A percentile compares a stretch with the other conserved stretches of the same genome.
Evolutionary conservation across 1,140 invertebrate species (phyloP).

Genomic region (Ridgeia piscesae): DNA sequence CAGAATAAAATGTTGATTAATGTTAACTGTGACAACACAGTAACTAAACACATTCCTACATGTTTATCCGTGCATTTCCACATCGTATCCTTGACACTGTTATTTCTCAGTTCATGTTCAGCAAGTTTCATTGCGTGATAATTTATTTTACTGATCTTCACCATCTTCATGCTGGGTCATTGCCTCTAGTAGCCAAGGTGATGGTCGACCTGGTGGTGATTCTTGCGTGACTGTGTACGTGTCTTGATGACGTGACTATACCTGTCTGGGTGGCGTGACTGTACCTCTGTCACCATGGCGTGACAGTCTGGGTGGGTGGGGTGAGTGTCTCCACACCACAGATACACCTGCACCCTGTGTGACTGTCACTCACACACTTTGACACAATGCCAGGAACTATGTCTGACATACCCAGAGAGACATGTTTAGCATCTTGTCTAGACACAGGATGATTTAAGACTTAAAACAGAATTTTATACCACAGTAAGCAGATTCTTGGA

Average conservation of each 20-base stretch:
- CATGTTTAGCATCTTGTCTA: neutral
- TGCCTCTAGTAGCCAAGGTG: neutral
- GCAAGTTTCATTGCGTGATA: neutral
- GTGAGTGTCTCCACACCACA: neutral
- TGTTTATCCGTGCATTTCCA: neutral
- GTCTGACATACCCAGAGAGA: neutral
- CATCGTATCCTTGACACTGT: too few species aligned
- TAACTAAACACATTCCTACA: neutral
- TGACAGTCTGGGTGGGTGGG: neutral
- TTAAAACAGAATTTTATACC: too few species aligned
- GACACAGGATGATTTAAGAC: too few species aligned
- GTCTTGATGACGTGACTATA: neutral
- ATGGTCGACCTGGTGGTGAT: too few species aligned
- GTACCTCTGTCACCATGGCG: neutral
- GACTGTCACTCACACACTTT: neutral
- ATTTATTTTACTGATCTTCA: neutral
- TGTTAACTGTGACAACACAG: too few species aligned
- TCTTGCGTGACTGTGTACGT: too few species aligned
- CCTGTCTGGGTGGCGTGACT: neutral
- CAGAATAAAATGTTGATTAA: too few species aligned
- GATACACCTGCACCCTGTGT: neutral
- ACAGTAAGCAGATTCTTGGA: neutral
- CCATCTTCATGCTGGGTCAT: neutral
- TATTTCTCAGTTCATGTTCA: neutral
- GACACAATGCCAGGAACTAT: neutral